Evolutionary conservation across 2,888 invertebrate species (phyloP).

Genomic region (Arge pagana): DNA sequence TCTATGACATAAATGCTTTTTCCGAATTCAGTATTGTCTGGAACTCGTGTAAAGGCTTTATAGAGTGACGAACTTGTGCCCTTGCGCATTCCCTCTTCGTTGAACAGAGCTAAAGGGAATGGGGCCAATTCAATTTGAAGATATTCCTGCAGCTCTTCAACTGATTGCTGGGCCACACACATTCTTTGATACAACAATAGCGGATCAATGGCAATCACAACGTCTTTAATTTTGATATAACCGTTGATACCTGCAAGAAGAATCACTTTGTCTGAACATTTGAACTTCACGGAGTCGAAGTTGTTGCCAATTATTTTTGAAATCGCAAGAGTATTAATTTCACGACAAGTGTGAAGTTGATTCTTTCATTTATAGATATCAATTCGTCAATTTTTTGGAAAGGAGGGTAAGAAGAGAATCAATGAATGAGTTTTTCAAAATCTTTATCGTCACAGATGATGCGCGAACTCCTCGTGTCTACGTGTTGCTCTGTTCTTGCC

Average conservation of each 20-base stretch:
- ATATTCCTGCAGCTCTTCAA: slow-evolving; percentile 24
- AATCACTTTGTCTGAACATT: slow-evolving; percentile 8
- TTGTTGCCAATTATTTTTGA: slow-evolving; percentile 21
- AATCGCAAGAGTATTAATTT: slow-evolving; percentile 16
- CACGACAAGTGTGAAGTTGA: slow-evolving; percentile 20
- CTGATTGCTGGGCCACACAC: slow-evolving; percentile 24
- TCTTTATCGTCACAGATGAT: slow-evolving; percentile 12
- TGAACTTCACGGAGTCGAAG: slow-evolving; percentile 16
- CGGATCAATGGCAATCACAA: slow-evolving; percentile 28
- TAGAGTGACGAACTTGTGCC: slow-evolving; percentile 5
- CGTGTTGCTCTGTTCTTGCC: slow-evolving; percentile 5
- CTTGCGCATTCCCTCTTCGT: slow-evolving; percentile 18
- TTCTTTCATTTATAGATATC: slow-evolving; percentile 17
- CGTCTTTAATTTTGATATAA: slow-evolving; percentile 20
- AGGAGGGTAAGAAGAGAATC: slow-evolving; percentile 13
- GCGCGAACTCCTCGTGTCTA: slow-evolving; percentile 5
- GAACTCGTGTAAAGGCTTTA: background rate
- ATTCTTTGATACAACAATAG: slow-evolving; percentile 29
- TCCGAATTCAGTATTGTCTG: slow-evolving; percentile 9
- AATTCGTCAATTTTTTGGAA: slow-evolving; percentile 13
- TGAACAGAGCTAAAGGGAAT: slow-evolving; percentile 18
- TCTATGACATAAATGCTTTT: slow-evolving; percentile 34
- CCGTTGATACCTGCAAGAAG: background rate
- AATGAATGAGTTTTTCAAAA: background rate
- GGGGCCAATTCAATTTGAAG: slow-evolving; percentile 24